Evolutionary conservation across 2,113 vertebrate genomes (phyloP), one percentile per base, ranked within the genome.

Genomic region (Cynoglossus semilaevis): DNA sequence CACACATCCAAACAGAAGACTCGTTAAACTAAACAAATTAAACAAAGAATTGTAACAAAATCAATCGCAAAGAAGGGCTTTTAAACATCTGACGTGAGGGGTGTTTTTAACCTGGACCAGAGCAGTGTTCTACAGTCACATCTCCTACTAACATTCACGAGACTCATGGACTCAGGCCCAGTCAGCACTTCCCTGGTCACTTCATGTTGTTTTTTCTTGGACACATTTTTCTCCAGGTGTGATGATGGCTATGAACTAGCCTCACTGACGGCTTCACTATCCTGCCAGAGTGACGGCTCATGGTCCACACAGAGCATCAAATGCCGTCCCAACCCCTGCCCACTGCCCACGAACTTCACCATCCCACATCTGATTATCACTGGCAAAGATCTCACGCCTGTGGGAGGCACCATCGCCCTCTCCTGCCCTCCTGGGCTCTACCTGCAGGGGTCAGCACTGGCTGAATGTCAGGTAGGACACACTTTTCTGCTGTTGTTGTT

Each of bases 301-400:
- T 99, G 97, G 97, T 94, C 92, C 75, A 91, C 92, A 50, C 90
- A 92, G 51, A 89, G 47, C 41, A 80, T 96, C 51, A 87, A 84
- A 45, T 99, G 97, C 82, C 89, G 70, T 10, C 91, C 91, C 7
- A 72, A 40, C 58, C 93, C 89, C 36, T 99, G 97, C 68, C 67
- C 45, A 2, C 69, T 94, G 1, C 94, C 94, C 7, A 55, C 29
- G 58, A 92, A 93, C 77, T 64, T 72, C 45, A 90, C 92, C 53
- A 19, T 15, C 22, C 59, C 79, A 38, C 81, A 71, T 22, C 22
- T 97, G 42, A 45, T 89, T 0, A 13, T 93, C 59, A 74, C 60
- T 1, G 94, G 92, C 15, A 84, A 80, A 37, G 87, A 92, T 58
- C 92, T 93, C 67, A 93, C 90, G 22, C 86, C 93, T 14, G 92